These are phyloP conservation scores for Falco peregrinus DNA, from an alignment of 2,797 vertebrate species.

Conservation along the genomic window DNA sequence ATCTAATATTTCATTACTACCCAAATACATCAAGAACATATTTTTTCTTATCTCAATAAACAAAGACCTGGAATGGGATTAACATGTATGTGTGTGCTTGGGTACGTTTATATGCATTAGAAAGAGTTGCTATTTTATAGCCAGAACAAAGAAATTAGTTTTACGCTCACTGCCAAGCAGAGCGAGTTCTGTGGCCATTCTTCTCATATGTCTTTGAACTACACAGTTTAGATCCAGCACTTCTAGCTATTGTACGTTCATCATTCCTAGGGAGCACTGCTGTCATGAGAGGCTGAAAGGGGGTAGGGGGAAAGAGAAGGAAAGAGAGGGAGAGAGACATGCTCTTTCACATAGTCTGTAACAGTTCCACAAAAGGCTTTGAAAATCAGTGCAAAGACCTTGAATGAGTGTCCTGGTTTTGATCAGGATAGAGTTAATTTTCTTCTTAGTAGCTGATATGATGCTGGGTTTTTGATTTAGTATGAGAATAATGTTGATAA, in stretches of 20 bases:
- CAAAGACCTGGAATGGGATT: background rate
- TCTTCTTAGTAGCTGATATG: no score
- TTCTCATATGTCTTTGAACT: background rate
- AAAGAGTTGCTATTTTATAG: background rate
- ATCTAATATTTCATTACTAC: background rate
- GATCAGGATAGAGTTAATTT: no score
- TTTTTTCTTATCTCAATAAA: background rate
- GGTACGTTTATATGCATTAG: background rate
- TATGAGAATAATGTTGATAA: no score
- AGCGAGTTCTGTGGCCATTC: background rate
- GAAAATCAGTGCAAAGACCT: background rate
- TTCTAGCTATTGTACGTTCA: background rate
- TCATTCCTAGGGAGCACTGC: background rate
- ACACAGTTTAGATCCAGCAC: background rate
- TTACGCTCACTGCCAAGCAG: background rate
- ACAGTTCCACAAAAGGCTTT: background rate
- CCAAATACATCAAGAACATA: background rate
- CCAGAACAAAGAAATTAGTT: background rate
- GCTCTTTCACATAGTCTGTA: background rate
- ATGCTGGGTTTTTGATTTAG: no score
- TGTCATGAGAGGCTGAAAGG: background rate
- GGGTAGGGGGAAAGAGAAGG: background rate
- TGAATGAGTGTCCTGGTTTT: background rate
- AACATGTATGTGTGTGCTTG: background rate
- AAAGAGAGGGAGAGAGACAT: background rate